A percentile compares a stretch with the other conserved stretches of the same genome.
Conservation (phyloP, 2,797 vertebrate species). For the Aplochiton taeniatus region DNA sequence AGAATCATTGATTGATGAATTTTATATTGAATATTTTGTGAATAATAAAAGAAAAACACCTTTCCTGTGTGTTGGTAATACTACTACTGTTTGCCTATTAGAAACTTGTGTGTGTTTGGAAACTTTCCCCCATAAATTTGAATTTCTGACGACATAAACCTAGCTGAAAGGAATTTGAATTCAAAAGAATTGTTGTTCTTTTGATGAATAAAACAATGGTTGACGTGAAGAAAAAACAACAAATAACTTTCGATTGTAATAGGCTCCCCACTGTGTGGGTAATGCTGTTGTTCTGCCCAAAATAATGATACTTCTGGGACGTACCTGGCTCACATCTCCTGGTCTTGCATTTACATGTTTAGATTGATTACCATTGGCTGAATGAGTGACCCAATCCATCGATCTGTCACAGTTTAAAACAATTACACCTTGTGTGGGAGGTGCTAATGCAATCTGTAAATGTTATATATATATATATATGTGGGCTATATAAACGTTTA, state of each 20-base stretch:
- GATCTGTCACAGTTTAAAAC: background rate
- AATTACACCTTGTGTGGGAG: background rate
- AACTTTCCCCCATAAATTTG: no score
- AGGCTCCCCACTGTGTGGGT: background rate
- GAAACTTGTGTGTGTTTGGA: no score
- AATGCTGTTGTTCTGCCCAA: background rate
- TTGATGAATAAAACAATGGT: background rate
- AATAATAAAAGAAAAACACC: no score
- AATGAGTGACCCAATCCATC: background rate
- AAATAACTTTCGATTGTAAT: background rate
- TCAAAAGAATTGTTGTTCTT: background rate
- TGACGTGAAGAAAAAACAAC: background rate
- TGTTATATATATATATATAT: background rate
- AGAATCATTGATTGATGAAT: no score
- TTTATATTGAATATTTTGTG: no score
- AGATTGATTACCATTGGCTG: no score
- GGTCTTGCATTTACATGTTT: no score
- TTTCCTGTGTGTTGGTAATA: no score
- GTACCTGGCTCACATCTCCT: no score
- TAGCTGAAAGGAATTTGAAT: background rate
- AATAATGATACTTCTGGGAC: background rate
- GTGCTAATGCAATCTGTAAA: constrained; percentile 3
- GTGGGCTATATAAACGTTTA: background rate
- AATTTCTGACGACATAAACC: no score
- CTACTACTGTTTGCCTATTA: no score